Evolutionary conservation across 2,797 vertebrate species (phyloP).

Genomic region (Triplophysa yarkandensis): DNA sequence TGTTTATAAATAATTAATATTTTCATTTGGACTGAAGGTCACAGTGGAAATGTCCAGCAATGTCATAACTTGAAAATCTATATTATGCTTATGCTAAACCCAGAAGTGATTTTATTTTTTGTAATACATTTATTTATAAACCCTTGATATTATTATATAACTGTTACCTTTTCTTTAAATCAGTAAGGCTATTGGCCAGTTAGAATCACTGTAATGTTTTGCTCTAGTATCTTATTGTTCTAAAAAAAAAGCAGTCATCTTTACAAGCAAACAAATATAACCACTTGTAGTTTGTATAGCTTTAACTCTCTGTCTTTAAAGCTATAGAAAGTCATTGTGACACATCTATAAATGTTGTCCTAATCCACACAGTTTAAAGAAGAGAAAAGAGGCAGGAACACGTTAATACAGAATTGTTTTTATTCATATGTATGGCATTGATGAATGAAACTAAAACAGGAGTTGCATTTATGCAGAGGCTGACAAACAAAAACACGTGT

Average conservation of each 20-base stretch:
- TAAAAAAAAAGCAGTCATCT: constrained; percentile 17
- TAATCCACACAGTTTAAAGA: constrained; percentile 28
- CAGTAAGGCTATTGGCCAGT: background rate
- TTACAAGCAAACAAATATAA: too few species aligned
- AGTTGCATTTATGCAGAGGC: constrained; percentile 64
- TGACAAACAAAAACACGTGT: constrained; percentile 55
- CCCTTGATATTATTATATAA: too few species aligned
- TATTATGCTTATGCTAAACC: too few species aligned
- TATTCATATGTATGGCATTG: constrained; percentile 73
- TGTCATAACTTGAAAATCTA: too few species aligned
- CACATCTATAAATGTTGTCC: background rate
- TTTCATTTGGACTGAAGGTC: too few species aligned
- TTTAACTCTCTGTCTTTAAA: too few species aligned
- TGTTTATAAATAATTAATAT: too few species aligned
- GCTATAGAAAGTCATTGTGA: background rate
- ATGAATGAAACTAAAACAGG: constrained; percentile 66
- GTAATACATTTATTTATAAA: too few species aligned
- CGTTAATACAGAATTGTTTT: constrained; percentile 66
- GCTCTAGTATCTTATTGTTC: constrained; percentile 10
- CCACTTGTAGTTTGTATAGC: too few species aligned
- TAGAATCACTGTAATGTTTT: background rate
- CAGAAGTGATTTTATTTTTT: too few species aligned
- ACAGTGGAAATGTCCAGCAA: too few species aligned
- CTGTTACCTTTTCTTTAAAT: background rate
- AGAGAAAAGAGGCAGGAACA: constrained; percentile 30